Evolutionary conservation across 2,888 invertebrate genomes (phyloP), one percentile per base, ranked within the genome.

Genomic region (Drosophila histrio): DNA sequence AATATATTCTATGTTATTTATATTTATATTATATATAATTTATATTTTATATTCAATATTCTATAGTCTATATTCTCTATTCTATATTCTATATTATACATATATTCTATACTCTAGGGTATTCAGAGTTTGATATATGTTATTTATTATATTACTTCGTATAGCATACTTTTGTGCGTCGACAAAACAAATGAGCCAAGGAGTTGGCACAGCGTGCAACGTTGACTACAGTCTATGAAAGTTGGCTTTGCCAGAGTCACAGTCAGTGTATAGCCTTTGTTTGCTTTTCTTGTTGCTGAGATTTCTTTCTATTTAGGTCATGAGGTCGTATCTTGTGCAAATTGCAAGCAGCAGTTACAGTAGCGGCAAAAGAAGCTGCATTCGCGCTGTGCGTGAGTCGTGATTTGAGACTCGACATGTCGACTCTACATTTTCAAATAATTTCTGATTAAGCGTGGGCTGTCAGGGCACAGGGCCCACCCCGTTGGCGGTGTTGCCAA

Each of bases 381-480:
- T 50, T 63, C 44, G 9, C 19, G 61, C 86, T 79, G 56, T 71
- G 80, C 84, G 78, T 84, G 80, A 81, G 57, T 65, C 58, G 73
- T 60, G 65, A 56, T 66, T 46, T 54, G 57, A 26, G 56, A 32
- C 53, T n/a, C 87, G 82, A 72, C 81, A 85, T 87, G 82, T 85
- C 85, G 87, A 78, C 81, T 85, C 83, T 77, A 77, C 82, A 86
- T 85, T 83, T 83, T 87, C 88, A 83, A 83, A 87, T 83, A 83
- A 87, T 83, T 83, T 77, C 82, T 83, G 82, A 83, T 83, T 83
- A 83, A 87, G 82, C 82, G 61, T 58, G 70, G 81, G 50, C 38
- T 43, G 38, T 28, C 38, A 50, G 50, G 17, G 47, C 15, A 11
- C 11, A 38, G 26, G 19, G 17, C 7, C 17, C 22, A 3, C 21